These are phyloP conservation scores for Xyrichtys novacula DNA, from an alignment of 2,797 vertebrate genomes.

Conservation along the genomic window DNA sequence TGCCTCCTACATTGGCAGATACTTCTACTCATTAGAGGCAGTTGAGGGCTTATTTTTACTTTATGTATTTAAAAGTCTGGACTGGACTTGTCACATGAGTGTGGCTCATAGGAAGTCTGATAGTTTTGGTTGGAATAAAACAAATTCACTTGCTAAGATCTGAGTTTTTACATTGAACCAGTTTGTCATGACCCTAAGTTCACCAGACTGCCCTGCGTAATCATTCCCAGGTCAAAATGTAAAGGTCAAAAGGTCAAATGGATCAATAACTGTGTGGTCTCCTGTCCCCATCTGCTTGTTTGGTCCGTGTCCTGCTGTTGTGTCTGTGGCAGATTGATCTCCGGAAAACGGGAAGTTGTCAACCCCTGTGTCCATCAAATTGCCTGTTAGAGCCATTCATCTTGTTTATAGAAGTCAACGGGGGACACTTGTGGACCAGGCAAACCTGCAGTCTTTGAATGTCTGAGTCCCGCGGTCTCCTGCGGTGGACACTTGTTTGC, in stretches of 20 bases:
- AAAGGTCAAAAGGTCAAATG: slow-evolving; percentile 35
- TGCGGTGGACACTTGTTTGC: slow-evolving; percentile 45
- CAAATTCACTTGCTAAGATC: no score
- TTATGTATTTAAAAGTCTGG: no score
- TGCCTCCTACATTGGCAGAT: no score
- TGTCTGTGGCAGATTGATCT: slow-evolving; percentile 54
- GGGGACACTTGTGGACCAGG: slow-evolving; percentile 38
- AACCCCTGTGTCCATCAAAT: slow-evolving; percentile 57
- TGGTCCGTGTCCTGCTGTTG: slow-evolving; percentile 1
- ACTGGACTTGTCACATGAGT: no score
- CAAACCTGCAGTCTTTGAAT: slow-evolving; percentile 23
- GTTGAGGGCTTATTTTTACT: no score
- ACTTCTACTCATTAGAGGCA: no score
- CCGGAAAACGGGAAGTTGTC: slow-evolving; percentile 58
- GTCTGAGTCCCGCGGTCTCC: slow-evolving; percentile 26
- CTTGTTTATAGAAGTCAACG: slow-evolving; percentile 55
- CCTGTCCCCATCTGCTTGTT: slow-evolving; percentile 29
- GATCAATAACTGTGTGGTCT: slow-evolving; percentile 53
- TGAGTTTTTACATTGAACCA: not conserved
- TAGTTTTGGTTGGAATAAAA: no score
- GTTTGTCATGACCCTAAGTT: slow-evolving; percentile 21
- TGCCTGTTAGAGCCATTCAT: slow-evolving; percentile 56
- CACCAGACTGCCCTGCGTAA: slow-evolving; percentile 12
- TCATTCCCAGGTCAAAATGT: slow-evolving; percentile 37
- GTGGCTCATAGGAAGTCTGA: no score